These are phyloP conservation scores for Brachyhypopomus gauderio DNA, from an alignment of 2,113 vertebrate genomes.

Conservation along the genomic window DNA sequence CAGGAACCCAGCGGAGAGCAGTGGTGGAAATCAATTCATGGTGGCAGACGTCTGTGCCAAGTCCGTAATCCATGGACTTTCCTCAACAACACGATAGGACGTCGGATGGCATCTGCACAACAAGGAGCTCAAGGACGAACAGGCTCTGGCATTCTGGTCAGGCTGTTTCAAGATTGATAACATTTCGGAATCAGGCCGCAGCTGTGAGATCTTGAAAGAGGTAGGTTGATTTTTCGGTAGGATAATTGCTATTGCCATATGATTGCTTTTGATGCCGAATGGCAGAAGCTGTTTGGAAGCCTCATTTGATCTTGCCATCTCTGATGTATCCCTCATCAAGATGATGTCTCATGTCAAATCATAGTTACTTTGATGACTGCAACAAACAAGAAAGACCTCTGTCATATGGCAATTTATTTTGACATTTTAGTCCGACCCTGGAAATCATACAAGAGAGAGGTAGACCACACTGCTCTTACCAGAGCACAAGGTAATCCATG, in stretches of 20 bases:
- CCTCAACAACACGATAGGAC: conserved; percentile 34
- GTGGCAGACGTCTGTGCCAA: conserved; percentile 44
- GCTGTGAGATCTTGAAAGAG: conserved; percentile 6
- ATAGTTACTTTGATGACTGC: conserved; percentile 28
- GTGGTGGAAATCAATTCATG: conserved; percentile 48
- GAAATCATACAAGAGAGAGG: neutral
- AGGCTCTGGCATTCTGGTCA: conserved; percentile 39
- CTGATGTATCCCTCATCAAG: conserved; percentile 3
- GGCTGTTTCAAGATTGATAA: conserved; percentile 23
- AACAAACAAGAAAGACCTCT: conserved; percentile 23
- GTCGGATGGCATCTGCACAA: conserved; percentile 28
- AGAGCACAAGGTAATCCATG: neutral
- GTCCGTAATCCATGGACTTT: conserved; percentile 40
- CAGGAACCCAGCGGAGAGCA: conserved; percentile 19
- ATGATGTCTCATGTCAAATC: conserved; percentile 25
- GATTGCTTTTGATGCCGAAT: conserved; percentile 32
- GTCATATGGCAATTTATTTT: conserved; percentile 19
- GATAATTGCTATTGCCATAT: conserved; percentile 21
- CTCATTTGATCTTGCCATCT: conserved; percentile 42
- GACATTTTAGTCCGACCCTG: conserved; percentile 40
- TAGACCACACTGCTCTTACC: neutral
- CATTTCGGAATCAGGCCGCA: conserved; percentile 12
- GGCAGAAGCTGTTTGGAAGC: conserved; percentile 36
- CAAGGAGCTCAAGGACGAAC: conserved; percentile 19
- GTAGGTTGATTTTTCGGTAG: neutral